These are phyloP conservation scores for Syrrhaptes paradoxus DNA, from an alignment of 2,113 vertebrate species.

Conservation along the genomic window DNA sequence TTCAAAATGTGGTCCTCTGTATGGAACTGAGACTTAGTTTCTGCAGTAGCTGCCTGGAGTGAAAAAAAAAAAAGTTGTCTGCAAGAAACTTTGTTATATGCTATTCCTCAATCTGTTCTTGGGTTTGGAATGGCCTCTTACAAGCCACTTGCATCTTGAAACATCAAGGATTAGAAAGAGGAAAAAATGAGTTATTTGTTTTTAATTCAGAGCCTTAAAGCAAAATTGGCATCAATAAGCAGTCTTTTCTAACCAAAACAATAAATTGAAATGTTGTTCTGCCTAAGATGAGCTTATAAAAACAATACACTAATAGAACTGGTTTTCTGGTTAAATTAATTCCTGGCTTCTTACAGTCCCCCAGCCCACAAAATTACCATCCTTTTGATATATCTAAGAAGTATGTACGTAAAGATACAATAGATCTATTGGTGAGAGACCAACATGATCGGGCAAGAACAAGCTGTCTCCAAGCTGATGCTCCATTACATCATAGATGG, in stretches of 20 bases:
- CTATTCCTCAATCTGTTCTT: constrained; percentile 22
- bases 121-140: constrained; percentile 29
- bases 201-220: constrained; percentile 60
- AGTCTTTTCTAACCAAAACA: constrained; percentile 52
- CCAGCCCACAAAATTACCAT: constrained; percentile 47
- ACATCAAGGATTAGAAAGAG: constrained; percentile 31
- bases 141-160: constrained; percentile 45
- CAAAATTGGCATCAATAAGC: constrained; percentile 58
- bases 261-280: constrained; percentile 40
- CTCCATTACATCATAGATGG: not conserved
- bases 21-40: not conserved
- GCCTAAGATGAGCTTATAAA: constrained; percentile 40
- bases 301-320: constrained; percentile 43
- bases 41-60: not conserved
- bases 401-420: not conserved
- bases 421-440: not conserved
- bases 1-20: not conserved
- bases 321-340: constrained; percentile 51
- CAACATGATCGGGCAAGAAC: not conserved
- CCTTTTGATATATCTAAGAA: constrained; percentile 37
- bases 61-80: not conserved
- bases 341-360: not conserved
- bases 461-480: not conserved
- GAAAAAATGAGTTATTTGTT: constrained; percentile 59
- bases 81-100: not conserved